Evolutionary conservation across 92 coral and sea anemone species (phyloP), one percentile per base, ranked within the genome.

Genomic region (Porites lobata): DNA sequence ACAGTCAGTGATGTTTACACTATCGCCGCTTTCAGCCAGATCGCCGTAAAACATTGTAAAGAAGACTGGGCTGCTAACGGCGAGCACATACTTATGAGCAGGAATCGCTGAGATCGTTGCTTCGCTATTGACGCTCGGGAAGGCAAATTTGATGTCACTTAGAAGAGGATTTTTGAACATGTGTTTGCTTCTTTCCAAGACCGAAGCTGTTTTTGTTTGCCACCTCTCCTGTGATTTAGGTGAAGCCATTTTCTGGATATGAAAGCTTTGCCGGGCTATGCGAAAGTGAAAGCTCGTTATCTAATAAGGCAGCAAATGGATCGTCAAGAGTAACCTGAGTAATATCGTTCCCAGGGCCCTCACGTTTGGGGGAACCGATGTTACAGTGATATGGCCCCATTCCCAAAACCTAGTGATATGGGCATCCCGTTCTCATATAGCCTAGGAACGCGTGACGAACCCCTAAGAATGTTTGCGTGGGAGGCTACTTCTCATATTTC

Each of bases 11-110:
- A 69, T 69, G n/a, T 32, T 9, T 13, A 69, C 6, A 32, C 19
- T 38, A 19, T 69, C 53, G 1, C 50, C n/a, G 13, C 11, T 32
- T 11, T 32, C 75, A 29, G 53, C 75, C 75, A 69, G 53, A 29
- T 29, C 19, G 19, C 81, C 77, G 77, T 47, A 72, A 72, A 72
- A 72, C 58, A 19, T 72, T 47, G 58, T 47, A 59, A 77, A 58
- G 57, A 58, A 77, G 10, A 61, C 68, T 9, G 81, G 69, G 29
- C 68, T 77, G 69, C 68, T 77, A 24, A 15, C 17, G 17, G 68
- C 75, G 54, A 77, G 69, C 18, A 77, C 69, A 26, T 59, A 58
- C 22, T 77, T 77, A 20, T 69, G 75, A 9, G 73, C 73, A 4
- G 47, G 47, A 38, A 38, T 38, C 13, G 1, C 59, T 12, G 26